Percentiles rank a stretch among this genome's conserved stretches.
phyloP scores from a whole-genome alignment of 2,888 invertebrate genomes.

The Tanypteryx hageni region DNA sequence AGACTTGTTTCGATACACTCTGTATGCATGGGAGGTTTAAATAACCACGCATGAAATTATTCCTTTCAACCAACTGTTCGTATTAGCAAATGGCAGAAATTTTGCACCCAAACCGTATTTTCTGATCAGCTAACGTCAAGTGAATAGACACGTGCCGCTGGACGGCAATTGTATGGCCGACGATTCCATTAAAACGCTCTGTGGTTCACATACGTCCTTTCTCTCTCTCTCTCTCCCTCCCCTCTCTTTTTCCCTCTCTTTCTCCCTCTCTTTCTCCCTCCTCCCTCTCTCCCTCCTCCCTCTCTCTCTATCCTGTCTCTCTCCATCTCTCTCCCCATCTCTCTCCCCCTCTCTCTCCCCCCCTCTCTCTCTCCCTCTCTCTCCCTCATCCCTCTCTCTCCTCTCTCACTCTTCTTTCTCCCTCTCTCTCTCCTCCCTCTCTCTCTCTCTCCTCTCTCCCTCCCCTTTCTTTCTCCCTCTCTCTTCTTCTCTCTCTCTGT shows the following conservation, averaged over 20 bases:
- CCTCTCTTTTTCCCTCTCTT: background rate
- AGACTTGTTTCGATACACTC: no score
- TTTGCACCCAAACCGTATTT: background rate
- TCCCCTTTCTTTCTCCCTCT: background rate
- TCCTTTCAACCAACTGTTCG: no score
- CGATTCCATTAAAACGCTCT: background rate
- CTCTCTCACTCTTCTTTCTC: no score
- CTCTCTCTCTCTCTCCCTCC: background rate
- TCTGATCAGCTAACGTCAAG: background rate
- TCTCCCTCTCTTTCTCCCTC: background rate
- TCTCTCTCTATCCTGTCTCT: background rate
- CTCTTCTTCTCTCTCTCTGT: background rate
- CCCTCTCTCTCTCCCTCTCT: background rate
- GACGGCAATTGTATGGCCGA: background rate
- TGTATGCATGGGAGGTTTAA: no score
- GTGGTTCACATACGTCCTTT: background rate
- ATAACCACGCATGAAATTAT: no score
- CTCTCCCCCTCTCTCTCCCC: background rate
- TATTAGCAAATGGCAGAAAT: background rate
- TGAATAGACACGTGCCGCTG: background rate
- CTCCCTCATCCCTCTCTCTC: background rate
- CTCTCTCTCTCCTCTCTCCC: background rate
- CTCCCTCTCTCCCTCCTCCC: background rate
- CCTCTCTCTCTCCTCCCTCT: background rate
- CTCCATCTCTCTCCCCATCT: background rate